These are phyloP conservation scores for Patagioenas fasciata DNA, from an alignment of 2,113 vertebrate genomes.

Conservation along the genomic window DNA sequence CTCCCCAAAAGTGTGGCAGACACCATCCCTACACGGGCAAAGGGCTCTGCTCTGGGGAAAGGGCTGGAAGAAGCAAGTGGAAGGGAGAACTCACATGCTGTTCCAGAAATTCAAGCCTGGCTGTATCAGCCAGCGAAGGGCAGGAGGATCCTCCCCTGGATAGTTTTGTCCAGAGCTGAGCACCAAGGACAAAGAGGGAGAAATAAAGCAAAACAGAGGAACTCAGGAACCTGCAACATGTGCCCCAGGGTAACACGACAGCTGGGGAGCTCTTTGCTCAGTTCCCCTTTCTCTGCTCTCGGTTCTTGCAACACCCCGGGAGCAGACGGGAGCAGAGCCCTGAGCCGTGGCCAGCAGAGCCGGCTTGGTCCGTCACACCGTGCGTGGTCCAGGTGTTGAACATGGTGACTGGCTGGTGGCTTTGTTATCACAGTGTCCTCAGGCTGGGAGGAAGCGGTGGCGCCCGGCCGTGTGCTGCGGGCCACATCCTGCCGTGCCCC, in stretches of 20 bases:
- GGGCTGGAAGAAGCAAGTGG: not conserved
- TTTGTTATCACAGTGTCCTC: not conserved
- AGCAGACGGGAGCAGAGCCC: not conserved
- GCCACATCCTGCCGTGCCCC: not conserved
- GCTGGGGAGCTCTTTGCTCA: not conserved
- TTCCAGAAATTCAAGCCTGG: not conserved
- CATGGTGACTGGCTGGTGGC: not conserved
- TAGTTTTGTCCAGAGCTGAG: not conserved
- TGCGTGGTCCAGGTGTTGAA: not conserved
- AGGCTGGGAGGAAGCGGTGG: not conserved
- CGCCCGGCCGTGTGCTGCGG: not conserved
- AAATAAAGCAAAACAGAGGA: conserved; percentile 34
- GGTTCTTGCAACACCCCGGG: not conserved
- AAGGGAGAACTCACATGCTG: not conserved
- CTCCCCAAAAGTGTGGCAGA: not conserved
- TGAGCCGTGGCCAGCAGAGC: fast-evolving
- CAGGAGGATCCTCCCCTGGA: conserved; percentile 17
- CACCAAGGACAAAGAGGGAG: conserved; percentile 23
- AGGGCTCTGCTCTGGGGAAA: not conserved
- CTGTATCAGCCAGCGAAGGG: not conserved
- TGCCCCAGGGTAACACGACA: not conserved
- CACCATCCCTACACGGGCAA: not conserved
- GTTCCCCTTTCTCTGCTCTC: conserved; percentile 8
- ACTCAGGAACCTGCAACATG: not conserved
- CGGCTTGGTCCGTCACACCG: fast-evolving